Evolutionary conservation across 1,140 invertebrate genomes (phyloP), one percentile per base, ranked within the genome.

Genomic region (Tetramorium simillimum): DNA sequence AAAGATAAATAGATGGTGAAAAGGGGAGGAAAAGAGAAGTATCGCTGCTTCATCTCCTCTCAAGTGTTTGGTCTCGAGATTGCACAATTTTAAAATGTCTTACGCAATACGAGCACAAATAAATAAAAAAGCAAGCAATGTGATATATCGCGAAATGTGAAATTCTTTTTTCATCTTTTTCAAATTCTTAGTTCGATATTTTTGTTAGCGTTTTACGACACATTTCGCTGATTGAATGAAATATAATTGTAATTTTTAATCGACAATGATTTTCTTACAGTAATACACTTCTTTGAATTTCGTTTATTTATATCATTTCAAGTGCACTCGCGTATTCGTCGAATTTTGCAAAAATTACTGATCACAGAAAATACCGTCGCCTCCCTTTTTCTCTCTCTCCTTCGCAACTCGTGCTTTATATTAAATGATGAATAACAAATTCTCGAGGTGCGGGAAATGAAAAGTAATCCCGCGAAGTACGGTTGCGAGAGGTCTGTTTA

Each of bases 391-490:
- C 10, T 43, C 33, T 43, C 33, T 49, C 62, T 65, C 40, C n/a
- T 9, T 69, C 2, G 37, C 43, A 16, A 43, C n/a, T 24, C 12
- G n/a, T 3, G 40, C 18, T 40, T 77, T 85, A 65, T 12, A 53
- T 63, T 85, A 78, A 84, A 46, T 65, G n/a, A 51, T 9, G 43
- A 77, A 78, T 51, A 24, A 62, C 28, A 43, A 73, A 40, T 69
- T 67, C 62, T 67, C 49, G 49, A 53, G 46, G n/a, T n/a, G 33
- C 60, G 12, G 21, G 14, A 75, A 62, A 75, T n/a, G 58, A 63
- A 63, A 51, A 51, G 60, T 58, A 84, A 40, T 70, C 60, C 67
- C 62, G 10, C 46, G 24, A 77, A 63, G 28, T 51, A 60, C 53
- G 18, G 21, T 46, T 46, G 80, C 40, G 33, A 84, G 33, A 37